phyloP scores from a whole-genome alignment of 1,140 invertebrate species.

The Mylabris phalerata region DNA sequence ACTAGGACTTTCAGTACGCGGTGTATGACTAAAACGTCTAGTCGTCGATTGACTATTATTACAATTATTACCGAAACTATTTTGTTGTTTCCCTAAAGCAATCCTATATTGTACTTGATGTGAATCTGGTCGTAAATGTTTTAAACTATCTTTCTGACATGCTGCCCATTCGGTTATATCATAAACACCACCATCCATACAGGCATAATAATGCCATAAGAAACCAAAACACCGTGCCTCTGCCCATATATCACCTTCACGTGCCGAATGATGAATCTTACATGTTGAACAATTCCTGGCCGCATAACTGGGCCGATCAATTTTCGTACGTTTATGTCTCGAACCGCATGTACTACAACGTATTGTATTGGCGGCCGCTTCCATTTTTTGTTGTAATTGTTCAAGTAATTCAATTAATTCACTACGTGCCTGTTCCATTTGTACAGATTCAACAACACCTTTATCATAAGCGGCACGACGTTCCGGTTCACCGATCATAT shows the following conservation, averaged over 20 bases:
- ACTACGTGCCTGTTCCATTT: conserved; percentile 76
- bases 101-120: conserved; percentile 90
- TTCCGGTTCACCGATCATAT: conserved; percentile 85
- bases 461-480: conserved; percentile 39
- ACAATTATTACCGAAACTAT: conserved; percentile 24
- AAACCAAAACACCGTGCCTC: conserved; percentile 83
- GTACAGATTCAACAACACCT: conserved; percentile 62
- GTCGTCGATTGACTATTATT: not conserved
- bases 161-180: conserved; percentile 94
- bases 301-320: conserved; percentile 80
- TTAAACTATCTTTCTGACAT: conserved; percentile 79
- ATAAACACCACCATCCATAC: conserved; percentile 90
- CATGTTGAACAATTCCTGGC: conserved; percentile 84
- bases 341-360: conserved; percentile 86
- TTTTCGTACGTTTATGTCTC: conserved; percentile 76
- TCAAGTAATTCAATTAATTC: conserved; percentile 74
- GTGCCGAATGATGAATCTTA: conserved; percentile 83
- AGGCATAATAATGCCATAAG: conserved; percentile 90
- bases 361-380: conserved; percentile 85
- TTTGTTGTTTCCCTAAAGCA: conserved; percentile 58
- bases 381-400: conserved; percentile 87
- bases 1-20: conserved; percentile 28
- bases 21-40: not conserved
- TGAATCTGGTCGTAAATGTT: conserved; percentile 75
- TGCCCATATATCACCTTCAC: conserved; percentile 96